phyloP scores from a whole-genome alignment of 2,113 vertebrate genomes.

The Hyaena hyaena region DNA sequence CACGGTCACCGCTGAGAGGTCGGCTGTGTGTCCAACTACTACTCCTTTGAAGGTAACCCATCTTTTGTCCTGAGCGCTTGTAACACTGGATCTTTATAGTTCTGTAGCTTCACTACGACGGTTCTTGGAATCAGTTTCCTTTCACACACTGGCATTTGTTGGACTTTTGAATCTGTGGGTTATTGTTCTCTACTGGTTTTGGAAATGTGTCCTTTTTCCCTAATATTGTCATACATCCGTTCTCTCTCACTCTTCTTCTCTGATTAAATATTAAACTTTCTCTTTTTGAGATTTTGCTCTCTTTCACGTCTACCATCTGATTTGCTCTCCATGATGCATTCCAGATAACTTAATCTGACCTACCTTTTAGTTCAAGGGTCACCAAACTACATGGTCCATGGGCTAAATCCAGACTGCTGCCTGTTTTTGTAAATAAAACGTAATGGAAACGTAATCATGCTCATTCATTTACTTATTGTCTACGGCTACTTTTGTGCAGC shows the following conservation, averaged over 20 bases:
- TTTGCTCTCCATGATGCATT: neutral
- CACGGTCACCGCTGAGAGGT: accelerated
- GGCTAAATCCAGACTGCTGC: neutral
- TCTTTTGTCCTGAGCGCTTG: neutral
- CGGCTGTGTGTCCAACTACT: neutral
- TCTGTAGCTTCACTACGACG: neutral
- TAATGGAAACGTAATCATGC: neutral
- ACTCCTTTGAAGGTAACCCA: neutral
- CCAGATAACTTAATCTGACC: neutral
- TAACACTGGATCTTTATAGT: neutral
- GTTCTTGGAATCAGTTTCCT: neutral
- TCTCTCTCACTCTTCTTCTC: neutral
- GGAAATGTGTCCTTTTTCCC: neutral
- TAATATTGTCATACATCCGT: neutral
- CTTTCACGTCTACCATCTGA: neutral
- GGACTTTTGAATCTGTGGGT: neutral
- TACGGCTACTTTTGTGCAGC: neutral
- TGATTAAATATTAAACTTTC: neutral
- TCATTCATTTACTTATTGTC: neutral
- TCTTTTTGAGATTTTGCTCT: neutral
- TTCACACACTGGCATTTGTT: neutral
- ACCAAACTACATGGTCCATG: neutral
- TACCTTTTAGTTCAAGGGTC: neutral
- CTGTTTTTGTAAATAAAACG: neutral
- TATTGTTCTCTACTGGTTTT: neutral